These are phyloP conservation scores for Spodoptera picta DNA, from an alignment of 2,888 invertebrate species.

Conservation along the genomic window DNA sequence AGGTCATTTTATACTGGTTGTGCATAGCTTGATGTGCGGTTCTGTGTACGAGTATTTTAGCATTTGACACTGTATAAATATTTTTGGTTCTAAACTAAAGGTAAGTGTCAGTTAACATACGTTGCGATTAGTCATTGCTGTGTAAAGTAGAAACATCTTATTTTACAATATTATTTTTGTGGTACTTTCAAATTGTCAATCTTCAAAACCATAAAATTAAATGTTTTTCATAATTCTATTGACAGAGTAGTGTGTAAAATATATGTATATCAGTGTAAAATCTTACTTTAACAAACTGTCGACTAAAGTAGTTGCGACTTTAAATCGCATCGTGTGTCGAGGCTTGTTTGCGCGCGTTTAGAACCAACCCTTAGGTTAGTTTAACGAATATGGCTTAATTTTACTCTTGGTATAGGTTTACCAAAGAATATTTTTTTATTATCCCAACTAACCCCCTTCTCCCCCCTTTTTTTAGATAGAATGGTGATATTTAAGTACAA, in stretches of 20 bases:
- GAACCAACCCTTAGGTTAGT: conserved; percentile 52
- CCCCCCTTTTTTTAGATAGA: conserved; percentile 55
- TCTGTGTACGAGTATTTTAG: conserved; percentile 54
- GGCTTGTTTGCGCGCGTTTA: conserved; percentile 40
- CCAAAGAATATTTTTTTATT: conserved; percentile 71
- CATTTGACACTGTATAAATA: conserved; percentile 53
- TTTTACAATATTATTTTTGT: too few relatives aligned
- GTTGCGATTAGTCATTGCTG: conserved; percentile 29
- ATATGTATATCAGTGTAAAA: too few relatives aligned
- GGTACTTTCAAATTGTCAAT: too few relatives aligned
- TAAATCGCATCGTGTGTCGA: conserved; percentile 43
- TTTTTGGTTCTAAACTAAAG: conserved; percentile 49
- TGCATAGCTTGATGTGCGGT: too few relatives aligned
- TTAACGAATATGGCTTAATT: conserved; percentile 53
- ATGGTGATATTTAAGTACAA: conserved; percentile 79
- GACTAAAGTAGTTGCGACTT: conserved; percentile 14
- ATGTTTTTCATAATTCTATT: too few relatives aligned
- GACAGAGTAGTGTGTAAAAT: too few relatives aligned
- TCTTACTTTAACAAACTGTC: neutral
- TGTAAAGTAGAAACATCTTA: too few relatives aligned
- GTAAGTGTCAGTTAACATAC: conserved; percentile 13
- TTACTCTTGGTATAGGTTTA: conserved; percentile 63
- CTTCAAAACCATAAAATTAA: too few relatives aligned
- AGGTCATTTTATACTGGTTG: too few relatives aligned
- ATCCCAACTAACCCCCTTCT: conserved; percentile 37